A percentile compares a stretch with the other conserved stretches of the same genome.
These are phyloP conservation scores for Bagarius yarrelli DNA, from an alignment of 2,113 vertebrate genomes.

Conservation along the genomic window DNA sequence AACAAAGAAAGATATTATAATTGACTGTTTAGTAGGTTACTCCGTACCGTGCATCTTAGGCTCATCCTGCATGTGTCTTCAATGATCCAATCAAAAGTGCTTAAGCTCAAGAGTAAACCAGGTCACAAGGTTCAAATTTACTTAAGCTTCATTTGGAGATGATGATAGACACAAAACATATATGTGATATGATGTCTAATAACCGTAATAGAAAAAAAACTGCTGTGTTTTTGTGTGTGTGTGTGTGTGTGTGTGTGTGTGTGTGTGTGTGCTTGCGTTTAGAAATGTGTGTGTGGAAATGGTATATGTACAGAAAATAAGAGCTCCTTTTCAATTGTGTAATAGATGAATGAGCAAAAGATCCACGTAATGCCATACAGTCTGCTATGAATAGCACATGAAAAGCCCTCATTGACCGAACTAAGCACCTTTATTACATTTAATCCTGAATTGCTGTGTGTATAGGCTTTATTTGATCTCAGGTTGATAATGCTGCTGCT, in stretches of 20 bases:
- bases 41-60: neutral
- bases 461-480: neutral
- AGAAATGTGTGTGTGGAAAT: neutral
- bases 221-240: no score
- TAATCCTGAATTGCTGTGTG: neutral
- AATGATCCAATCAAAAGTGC: neutral
- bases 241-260: no score
- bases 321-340: neutral
- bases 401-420: neutral
- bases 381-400: neutral
- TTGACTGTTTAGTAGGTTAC: neutral
- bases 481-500: neutral
- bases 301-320: neutral
- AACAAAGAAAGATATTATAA: neutral
- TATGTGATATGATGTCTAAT: neutral
- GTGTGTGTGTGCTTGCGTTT: no score
- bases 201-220: neutral
- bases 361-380: neutral
- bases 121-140: neutral
- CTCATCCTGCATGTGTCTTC: neutral
- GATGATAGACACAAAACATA: neutral
- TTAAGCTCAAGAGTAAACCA: neutral
- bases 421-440: neutral
- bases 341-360: slow-evolving; percentile 2
- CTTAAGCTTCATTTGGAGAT: neutral